Conservation (phyloP, 1,140 invertebrate genomes). For the Calephelis nemesis region DNA sequence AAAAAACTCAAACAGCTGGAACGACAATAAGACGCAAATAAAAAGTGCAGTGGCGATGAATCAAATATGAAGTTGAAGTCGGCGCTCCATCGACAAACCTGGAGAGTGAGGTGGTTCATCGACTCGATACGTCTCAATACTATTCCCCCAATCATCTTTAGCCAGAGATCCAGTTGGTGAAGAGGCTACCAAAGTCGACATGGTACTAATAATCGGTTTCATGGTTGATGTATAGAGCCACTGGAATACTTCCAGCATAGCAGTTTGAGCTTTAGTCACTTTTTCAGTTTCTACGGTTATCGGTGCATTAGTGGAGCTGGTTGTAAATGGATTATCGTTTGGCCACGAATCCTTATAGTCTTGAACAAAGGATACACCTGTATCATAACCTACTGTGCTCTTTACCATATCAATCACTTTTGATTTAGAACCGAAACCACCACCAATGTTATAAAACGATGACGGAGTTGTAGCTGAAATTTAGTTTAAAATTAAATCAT, state of each 20-base stretch:
- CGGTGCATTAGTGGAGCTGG: constrained; percentile 65
- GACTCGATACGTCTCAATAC: constrained; percentile 70
- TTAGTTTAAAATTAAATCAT: constrained; percentile 56
- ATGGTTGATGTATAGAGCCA: constrained; percentile 73
- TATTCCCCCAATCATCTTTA: constrained; percentile 71
- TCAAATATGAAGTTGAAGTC: constrained; percentile 55
- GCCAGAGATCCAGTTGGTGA: constrained; percentile 51
- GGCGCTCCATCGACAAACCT: constrained; percentile 73
- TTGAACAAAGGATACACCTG: constrained; percentile 49
- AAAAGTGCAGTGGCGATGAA: constrained; percentile 61
- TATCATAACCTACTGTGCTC: constrained; percentile 68
- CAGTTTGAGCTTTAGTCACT: constrained; percentile 69
- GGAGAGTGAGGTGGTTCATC: constrained; percentile 74
- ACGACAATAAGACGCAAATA: constrained; percentile 54
- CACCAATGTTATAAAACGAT: constrained; percentile 64
- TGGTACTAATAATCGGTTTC: constrained; percentile 67
- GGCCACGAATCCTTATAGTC: constrained; percentile 70
- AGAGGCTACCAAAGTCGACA: constrained; percentile 55
- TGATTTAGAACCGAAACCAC: constrained; percentile 62
- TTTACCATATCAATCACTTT: constrained; percentile 70
- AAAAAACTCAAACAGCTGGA: constrained; percentile 39
- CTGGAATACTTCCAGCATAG: constrained; percentile 78
- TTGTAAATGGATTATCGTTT: constrained; percentile 76
- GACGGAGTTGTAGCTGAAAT: constrained; percentile 72
- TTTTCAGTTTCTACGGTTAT: constrained; percentile 64